Evolutionary conservation across 35 echinoderm and acorn worm species (phyloP), one percentile per base, ranked within the genome.

Genomic region (Heliocidaris erythrogramma): DNA sequence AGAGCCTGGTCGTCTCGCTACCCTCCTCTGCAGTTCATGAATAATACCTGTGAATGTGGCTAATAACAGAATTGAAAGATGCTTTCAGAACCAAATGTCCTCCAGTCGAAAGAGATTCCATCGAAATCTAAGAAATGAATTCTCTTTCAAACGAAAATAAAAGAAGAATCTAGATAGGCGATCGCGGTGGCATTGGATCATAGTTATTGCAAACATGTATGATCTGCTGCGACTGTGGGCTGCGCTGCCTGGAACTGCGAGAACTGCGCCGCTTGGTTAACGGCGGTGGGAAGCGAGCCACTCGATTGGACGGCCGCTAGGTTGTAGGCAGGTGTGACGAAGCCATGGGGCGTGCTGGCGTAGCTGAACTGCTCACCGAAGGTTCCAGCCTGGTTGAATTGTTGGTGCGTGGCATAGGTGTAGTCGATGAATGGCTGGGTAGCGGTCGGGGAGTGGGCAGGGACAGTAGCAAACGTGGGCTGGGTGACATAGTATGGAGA

Each of bases 151-250:
- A 78, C 21, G 27, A 78, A 78, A 78, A 78, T 78, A 78, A 78
- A 78, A 78, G 65, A 78, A 78, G 65, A 78, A 78, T 78, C 65
- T 78, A 78, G 65, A 78, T 78, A 78, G 65, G 65, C 65, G 65
- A 78, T 78, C 65, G 18, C 65, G 65, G 65, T 78, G 65, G 65
- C 65, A 78, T 78, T 78, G 65, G 65, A 78, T 78, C 65, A 92
- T 59, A 92, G 91, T 92, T 92, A 92, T 92, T 92, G 91, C 91
- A 92, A 92, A 92, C 91, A 92, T 59, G 91, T 59, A 59, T 92
- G 91, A 92, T 92, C 91, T 59, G 91, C 50, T 10, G 91, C 91
- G 49, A 92, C 91, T 11, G 91, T 48, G 13, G 91, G 91, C 91
- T 92, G 91, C 5, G 91, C 91, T 13, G 91, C 91, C 91, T 92